A percentile compares a stretch with the other conserved stretches of the same genome.
phyloP scores from a whole-genome alignment of 2,888 invertebrate genomes.

The Polietes domitor region DNA sequence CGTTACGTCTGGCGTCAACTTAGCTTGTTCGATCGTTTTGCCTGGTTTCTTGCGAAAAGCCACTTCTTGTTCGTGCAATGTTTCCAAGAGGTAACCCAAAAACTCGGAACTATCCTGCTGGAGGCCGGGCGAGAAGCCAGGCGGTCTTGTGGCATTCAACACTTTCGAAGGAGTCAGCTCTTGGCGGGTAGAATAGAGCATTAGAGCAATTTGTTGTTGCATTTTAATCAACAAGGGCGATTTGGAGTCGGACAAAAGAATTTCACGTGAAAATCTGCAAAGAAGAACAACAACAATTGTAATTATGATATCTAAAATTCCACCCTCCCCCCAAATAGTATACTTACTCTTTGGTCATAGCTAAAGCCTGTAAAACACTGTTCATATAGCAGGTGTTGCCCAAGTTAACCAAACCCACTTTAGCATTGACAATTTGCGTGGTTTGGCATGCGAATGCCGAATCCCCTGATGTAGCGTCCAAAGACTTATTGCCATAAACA shows the following conservation, averaged over 20 bases:
- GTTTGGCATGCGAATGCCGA: constrained; percentile 39
- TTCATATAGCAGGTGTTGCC: constrained; percentile 96
- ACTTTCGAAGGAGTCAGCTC: constrained; percentile 88
- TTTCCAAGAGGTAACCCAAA: constrained; percentile 84
- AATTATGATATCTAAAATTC: background rate
- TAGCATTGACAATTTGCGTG: constrained; percentile 73
- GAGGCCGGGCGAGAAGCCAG: constrained; percentile 88
- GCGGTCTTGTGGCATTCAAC: constrained; percentile 87
- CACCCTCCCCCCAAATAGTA: no score
- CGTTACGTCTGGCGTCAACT: background rate
- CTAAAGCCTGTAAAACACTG: constrained; percentile 91
- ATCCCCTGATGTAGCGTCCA: constrained; percentile 46
- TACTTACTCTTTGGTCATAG: constrained; percentile 88
- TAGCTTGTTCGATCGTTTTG: background rate
- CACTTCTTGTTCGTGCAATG: constrained; percentile 88
- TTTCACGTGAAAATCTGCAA: constrained; percentile 85
- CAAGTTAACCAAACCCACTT: constrained; percentile 89
- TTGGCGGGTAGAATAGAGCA: constrained; percentile 86
- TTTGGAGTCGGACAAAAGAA: constrained; percentile 83
- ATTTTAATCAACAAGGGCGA: constrained; percentile 85
- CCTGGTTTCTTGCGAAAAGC: constrained; percentile 60
- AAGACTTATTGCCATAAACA: constrained; percentile 71
- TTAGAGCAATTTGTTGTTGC: constrained; percentile 87
- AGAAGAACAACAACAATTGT: background rate
- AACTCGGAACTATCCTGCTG: constrained; percentile 96